Evolutionary conservation across 1,140 invertebrate species (phyloP).

Genomic region (Coptotermes formosanus): DNA sequence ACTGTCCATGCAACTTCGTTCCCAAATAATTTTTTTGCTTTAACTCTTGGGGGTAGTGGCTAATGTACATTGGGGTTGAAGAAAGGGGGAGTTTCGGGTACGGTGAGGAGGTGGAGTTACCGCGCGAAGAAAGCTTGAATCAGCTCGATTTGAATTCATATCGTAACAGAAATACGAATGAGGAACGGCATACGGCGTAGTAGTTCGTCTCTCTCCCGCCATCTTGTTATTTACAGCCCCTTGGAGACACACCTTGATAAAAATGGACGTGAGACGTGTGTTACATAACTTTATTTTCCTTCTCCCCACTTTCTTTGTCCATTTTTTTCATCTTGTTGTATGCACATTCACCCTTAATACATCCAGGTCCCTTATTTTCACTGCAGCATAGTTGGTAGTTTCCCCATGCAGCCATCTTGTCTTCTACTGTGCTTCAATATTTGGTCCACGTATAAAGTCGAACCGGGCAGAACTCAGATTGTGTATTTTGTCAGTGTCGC

Average conservation of each 20-base stretch:
- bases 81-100: not conserved
- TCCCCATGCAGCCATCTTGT: not conserved
- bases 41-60: not conserved
- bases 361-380: not conserved
- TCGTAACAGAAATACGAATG: constrained; percentile 34
- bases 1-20: not conserved
- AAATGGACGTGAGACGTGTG: constrained; percentile 38
- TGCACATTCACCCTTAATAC: constrained; percentile 1
- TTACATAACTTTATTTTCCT: constrained; percentile 31
- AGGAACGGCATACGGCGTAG: not conserved
- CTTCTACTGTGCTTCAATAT: not conserved
- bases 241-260: constrained; percentile 37
- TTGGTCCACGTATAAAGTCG: not conserved
- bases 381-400: not conserved
- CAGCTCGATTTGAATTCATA: constrained; percentile 41
- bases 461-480: no score
- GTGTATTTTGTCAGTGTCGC: no score
- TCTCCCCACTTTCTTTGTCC: constrained; percentile 8
- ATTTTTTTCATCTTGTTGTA: not conserved
- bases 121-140: constrained; percentile 33
- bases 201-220: not conserved
- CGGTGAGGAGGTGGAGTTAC: not conserved
- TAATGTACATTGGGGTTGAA: not conserved
- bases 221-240: constrained; percentile 41
- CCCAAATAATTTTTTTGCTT: not conserved